Conservation (phyloP, 2,113 vertebrate species). For the Columba livia region DNA sequence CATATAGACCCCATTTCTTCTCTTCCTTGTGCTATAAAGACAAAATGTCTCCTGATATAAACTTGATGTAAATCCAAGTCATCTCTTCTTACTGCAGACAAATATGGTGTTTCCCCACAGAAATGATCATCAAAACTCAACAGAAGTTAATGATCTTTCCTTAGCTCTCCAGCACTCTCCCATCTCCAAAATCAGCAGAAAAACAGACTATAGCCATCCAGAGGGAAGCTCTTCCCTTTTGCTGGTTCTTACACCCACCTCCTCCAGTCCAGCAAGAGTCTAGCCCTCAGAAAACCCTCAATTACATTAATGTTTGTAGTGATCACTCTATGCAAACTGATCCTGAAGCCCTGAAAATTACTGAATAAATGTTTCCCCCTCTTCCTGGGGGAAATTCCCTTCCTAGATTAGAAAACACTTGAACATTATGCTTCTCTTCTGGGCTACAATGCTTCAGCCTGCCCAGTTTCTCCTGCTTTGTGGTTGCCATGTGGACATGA, state of each 20-base stretch:
- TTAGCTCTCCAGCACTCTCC: not conserved
- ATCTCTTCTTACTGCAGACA: not conserved
- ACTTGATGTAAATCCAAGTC: not conserved
- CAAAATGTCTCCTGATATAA: slow-evolving; percentile 1
- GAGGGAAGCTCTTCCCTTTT: not conserved
- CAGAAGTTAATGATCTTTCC: not conserved
- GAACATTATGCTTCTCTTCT: not conserved
- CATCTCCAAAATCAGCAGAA: not conserved
- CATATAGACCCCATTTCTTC: not conserved
- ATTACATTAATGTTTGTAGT: not conserved
- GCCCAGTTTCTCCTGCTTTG: not conserved
- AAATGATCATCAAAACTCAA: not conserved
- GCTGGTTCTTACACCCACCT: not conserved
- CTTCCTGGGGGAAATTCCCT: not conserved
- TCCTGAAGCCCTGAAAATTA: not conserved
- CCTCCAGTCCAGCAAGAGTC: not conserved
- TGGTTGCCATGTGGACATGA: not conserved
- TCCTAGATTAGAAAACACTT: not conserved
- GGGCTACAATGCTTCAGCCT: not conserved
- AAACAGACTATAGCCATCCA: not conserved
- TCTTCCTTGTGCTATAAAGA: not conserved
- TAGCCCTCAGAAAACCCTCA: not conserved
- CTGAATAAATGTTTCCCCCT: not conserved
- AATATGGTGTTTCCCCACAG: not conserved
- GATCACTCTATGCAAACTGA: not conserved